Percentiles rank a stretch among this genome's conserved stretches.
Evolutionary conservation across 2,113 vertebrate genomes (phyloP).

Genomic region (Thamnophis sirtalis): DNA sequence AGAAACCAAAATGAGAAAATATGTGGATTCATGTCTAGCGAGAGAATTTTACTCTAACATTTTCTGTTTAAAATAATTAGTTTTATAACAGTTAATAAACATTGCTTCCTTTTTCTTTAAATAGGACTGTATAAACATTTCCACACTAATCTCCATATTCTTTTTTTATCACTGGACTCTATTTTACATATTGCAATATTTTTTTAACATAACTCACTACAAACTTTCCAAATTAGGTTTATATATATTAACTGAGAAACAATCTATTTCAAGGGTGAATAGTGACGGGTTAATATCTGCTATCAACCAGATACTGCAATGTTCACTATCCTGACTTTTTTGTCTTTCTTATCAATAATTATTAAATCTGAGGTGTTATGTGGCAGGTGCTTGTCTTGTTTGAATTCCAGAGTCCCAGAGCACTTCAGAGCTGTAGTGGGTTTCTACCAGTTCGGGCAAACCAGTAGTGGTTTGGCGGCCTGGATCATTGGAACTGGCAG

Average conservation of each 20-base stretch:
- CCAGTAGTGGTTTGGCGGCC: too few species aligned
- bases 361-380: background rate
- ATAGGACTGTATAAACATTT: background rate
- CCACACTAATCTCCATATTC: background rate
- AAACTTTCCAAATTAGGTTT: background rate
- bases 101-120: background rate
- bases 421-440: background rate
- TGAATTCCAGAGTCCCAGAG: background rate
- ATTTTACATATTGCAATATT: background rate
- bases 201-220: fast-evolving
- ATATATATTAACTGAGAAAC: constrained; percentile 25
- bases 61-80: background rate
- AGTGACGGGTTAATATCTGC: background rate
- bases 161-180: background rate
- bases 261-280: fast-evolving
- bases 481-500: too few species aligned
- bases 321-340: background rate
- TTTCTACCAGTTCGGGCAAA: too few species aligned
- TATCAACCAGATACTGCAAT: background rate
- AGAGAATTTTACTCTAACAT: background rate
- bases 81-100: background rate
- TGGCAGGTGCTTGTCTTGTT: background rate
- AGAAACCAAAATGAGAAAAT: background rate
- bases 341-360: background rate
- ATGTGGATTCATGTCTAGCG: background rate